These are phyloP conservation scores for Microctonus hyperodae DNA, from an alignment of 2,888 invertebrate species.

Conservation along the genomic window DNA sequence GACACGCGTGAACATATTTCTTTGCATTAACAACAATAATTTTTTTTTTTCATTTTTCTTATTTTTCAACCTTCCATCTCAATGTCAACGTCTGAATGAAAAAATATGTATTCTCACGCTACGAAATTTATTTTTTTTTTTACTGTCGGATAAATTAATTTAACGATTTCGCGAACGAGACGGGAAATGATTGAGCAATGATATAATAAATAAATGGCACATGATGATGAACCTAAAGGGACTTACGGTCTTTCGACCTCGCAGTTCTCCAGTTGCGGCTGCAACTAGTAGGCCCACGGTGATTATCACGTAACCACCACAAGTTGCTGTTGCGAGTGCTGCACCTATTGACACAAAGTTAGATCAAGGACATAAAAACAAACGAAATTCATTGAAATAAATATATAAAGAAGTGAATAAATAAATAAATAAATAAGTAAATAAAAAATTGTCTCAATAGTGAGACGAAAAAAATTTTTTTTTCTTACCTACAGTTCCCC, in stretches of 20 bases:
- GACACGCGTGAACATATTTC: conserved; percentile 10
- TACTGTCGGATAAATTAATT: not conserved
- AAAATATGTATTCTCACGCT: conserved; percentile 55
- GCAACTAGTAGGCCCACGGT: conserved; percentile 74
- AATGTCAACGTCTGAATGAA: conserved; percentile 48
- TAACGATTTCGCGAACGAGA: not conserved
- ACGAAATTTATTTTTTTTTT: conserved; percentile 29
- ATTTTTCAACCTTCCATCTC: conserved; percentile 53
- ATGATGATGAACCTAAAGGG: conserved; percentile 22
- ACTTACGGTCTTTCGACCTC: conserved; percentile 66
- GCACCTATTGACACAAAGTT: conserved; percentile 52
- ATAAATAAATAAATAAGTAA: not conserved
- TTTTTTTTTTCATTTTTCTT: conserved; percentile 20
- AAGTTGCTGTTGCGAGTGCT: conserved; percentile 60
- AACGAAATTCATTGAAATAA: conserved; percentile 24
- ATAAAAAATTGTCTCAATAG: not conserved
- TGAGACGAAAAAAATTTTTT: not conserved
- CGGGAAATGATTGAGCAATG: not conserved
- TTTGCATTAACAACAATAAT: conserved; percentile 22
- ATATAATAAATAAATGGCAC: not conserved
- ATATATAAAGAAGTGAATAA: not conserved
- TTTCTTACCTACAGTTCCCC: conserved; percentile 71
- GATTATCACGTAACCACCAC: conserved; percentile 73
- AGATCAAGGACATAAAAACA: conserved; percentile 20
- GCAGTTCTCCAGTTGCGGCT: conserved; percentile 71